These are phyloP conservation scores for Cyclina sinensis DNA, from an alignment of 1,140 invertebrate species.

Conservation along the genomic window DNA sequence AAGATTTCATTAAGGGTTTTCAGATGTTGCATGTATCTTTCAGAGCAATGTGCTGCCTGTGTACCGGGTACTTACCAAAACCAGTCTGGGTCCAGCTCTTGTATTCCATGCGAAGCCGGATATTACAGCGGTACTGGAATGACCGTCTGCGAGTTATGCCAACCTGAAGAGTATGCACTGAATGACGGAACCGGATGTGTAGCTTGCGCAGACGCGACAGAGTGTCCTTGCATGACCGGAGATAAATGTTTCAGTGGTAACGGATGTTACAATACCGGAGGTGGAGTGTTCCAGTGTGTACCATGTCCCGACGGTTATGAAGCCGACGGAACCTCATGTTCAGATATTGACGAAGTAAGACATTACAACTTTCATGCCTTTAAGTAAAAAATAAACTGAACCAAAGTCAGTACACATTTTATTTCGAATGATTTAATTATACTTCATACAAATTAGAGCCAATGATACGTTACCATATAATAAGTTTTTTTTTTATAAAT, in stretches of 20 bases:
- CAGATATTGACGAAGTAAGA: conserved; percentile 81
- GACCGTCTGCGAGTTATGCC: conserved; percentile 74
- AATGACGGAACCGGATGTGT: conserved; percentile 74
- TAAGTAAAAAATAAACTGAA: too few species aligned
- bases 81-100: conserved; percentile 66
- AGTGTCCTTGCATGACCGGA: conserved; percentile 75
- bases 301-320: conserved; percentile 94
- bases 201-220: conserved; percentile 61
- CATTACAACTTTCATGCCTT: too few species aligned
- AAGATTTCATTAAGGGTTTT: too few species aligned
- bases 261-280: conserved; percentile 75
- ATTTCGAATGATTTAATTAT: too few species aligned
- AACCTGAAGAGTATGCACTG: conserved; percentile 72
- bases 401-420: too few species aligned
- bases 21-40: too few species aligned
- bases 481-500: too few species aligned
- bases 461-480: too few species aligned
- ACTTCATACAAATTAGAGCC: too few species aligned
- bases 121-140: conserved; percentile 75
- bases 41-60: conserved; percentile 79
- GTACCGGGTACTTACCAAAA: conserved; percentile 77
- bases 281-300: conserved; percentile 89
- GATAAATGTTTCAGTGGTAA: conserved; percentile 64
- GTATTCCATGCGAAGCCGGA: conserved; percentile 74
- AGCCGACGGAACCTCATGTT: conserved; percentile 91